A percentile compares a stretch with the other conserved stretches of the same genome.
These are phyloP conservation scores for Colletes collaris DNA, from an alignment of 2,888 invertebrate genomes.

Conservation along the genomic window DNA sequence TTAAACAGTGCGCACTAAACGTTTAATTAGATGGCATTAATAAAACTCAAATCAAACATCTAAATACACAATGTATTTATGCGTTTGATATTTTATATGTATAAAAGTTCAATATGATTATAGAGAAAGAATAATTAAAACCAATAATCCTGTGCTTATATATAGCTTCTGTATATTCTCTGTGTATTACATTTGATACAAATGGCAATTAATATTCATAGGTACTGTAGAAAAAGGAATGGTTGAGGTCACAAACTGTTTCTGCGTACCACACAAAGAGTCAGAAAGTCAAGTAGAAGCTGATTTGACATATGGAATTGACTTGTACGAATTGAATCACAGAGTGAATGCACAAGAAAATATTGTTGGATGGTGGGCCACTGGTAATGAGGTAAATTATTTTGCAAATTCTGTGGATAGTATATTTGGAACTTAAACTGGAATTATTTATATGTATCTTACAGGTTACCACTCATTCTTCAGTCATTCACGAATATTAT, in stretches of 20 bases:
- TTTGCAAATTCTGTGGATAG: not conserved
- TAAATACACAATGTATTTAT: no score
- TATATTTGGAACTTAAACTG: not conserved
- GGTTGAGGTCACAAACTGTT: slow-evolving; percentile 99
- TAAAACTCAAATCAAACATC: no score
- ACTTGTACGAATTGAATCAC: slow-evolving; percentile 96
- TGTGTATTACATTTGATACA: no score
- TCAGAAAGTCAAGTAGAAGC: slow-evolving; percentile 97
- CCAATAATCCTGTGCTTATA: no score
- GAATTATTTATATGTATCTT: slow-evolving; percentile 4
- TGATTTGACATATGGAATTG: slow-evolving; percentile 97
- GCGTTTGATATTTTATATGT: no score
- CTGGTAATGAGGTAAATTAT: slow-evolving; percentile 90
- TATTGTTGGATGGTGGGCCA: slow-evolving; percentile 99
- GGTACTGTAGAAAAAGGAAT: slow-evolving; percentile 95
- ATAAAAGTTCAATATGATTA: no score
- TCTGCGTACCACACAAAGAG: slow-evolving; percentile 99
- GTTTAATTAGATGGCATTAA: no score
- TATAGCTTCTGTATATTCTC: no score
- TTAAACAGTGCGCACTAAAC: no score
- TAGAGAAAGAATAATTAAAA: no score
- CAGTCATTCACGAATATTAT: slow-evolving; percentile 98
- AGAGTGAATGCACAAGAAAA: slow-evolving; percentile 96
- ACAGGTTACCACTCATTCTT: slow-evolving; percentile 96
- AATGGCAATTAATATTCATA: slow-evolving; percentile 79